Evolutionary conservation across 2,888 invertebrate genomes (phyloP).

Genomic region (Synanthedon vespiformis): DNA sequence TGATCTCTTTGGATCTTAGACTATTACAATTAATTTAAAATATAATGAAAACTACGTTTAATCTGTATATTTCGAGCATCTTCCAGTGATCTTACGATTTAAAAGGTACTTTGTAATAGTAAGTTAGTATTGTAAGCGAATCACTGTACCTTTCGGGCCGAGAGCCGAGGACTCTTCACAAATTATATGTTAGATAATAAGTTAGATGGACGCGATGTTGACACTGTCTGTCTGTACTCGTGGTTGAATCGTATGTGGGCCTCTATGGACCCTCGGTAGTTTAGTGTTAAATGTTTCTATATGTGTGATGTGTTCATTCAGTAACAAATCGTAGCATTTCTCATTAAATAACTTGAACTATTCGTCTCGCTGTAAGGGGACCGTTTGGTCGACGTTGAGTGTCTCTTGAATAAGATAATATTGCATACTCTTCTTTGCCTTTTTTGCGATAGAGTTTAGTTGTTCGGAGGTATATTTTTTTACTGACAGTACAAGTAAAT

Average conservation of each 20-base stretch:
- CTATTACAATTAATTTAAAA: constrained; percentile 20
- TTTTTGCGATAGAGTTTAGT: constrained; percentile 3
- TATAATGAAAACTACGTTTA: constrained; percentile 32
- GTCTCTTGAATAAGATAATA: constrained; percentile 23
- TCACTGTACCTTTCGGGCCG: constrained; percentile 55
- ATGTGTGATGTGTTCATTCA: constrained; percentile 65
- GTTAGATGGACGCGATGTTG: constrained; percentile 46
- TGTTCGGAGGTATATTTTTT: constrained; percentile 23
- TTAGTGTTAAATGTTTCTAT: constrained; percentile 59
- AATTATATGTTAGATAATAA: constrained; percentile 37
- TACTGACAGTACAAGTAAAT: constrained; percentile 34
- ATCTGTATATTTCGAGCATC: constrained; percentile 50
- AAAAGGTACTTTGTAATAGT: constrained; percentile 48
- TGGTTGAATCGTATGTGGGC: constrained; percentile 41
- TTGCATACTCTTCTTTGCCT: constrained; percentile 50
- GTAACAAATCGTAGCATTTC: constrained; percentile 50
- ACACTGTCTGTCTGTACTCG: constrained; percentile 22
- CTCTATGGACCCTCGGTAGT: constrained; percentile 57
- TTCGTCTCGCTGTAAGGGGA: constrained; percentile 21
- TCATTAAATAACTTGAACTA: constrained; percentile 18
- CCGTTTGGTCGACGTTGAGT: constrained; percentile 30
- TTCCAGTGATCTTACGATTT: constrained; percentile 64
- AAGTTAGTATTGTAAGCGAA: constrained; percentile 51
- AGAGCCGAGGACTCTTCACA: constrained; percentile 55
- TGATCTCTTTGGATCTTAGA: constrained; percentile 19